A percentile compares a stretch with the other conserved stretches of the same genome.
Evolutionary conservation across 2,113 vertebrate species (phyloP).

Genomic region (Hypanus sabinus): DNA sequence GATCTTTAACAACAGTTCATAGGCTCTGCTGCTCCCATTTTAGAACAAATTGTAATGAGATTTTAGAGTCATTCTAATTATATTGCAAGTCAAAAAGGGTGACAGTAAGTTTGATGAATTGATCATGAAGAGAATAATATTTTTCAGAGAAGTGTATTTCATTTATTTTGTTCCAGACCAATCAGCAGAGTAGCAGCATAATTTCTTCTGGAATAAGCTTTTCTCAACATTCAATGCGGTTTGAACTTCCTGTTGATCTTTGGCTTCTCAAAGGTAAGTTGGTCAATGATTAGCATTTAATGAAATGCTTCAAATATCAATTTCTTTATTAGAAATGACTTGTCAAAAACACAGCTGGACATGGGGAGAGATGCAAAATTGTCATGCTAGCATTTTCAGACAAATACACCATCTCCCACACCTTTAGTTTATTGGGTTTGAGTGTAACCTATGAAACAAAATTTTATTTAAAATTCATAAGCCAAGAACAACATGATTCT

Average conservation of each 20-base stretch:
- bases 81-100: neutral
- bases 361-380: neutral
- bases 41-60: neutral
- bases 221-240: neutral
- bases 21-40: neutral
- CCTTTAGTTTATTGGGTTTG: neutral
- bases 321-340: neutral
- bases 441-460: neutral
- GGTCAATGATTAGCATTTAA: neutral
- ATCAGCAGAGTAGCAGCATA: neutral
- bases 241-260: conserved; percentile 13
- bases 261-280: neutral
- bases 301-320: neutral
- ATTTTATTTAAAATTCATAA: neutral
- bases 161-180: neutral
- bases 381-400: neutral
- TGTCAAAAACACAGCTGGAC: neutral
- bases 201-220: neutral
- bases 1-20: neutral
- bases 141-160: neutral
- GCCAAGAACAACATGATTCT: neutral
- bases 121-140: neutral
- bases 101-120: neutral
- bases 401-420: neutral
- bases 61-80: neutral